phyloP scores from a whole-genome alignment of 2,113 vertebrate species.

The Limanda limanda region DNA sequence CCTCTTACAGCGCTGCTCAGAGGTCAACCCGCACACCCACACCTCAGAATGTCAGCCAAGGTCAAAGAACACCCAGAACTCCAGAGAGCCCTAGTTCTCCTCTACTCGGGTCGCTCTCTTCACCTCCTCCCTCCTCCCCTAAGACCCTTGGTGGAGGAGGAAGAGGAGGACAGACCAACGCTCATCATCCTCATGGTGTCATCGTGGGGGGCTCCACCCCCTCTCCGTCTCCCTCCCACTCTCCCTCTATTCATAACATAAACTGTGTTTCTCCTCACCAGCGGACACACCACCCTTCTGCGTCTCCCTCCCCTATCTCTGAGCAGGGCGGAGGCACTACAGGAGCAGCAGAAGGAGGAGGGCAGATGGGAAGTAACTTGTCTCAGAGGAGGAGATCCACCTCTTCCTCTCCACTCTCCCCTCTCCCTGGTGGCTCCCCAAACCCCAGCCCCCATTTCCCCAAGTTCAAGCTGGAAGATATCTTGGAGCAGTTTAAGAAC shows the following conservation, averaged over 20 bases:
- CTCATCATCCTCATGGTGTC: constrained; percentile 56
- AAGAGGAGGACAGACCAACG: constrained; percentile 59
- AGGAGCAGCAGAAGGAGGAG: constrained; percentile 59
- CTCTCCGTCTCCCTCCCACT: constrained; percentile 61
- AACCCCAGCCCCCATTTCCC: constrained; percentile 69
- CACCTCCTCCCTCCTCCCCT: constrained; percentile 68
- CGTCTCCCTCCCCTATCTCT: constrained; percentile 79
- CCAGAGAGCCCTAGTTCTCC: constrained; percentile 75
- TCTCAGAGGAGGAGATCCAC: constrained; percentile 71
- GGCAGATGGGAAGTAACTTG: constrained; percentile 62
- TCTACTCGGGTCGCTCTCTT: constrained; percentile 58
- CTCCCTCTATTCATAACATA: constrained; percentile 76
- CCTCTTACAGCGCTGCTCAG: constrained; percentile 64
- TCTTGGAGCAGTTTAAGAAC: constrained; percentile 85
- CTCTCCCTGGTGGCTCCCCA: constrained; percentile 70
- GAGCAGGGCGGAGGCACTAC: constrained; percentile 71
- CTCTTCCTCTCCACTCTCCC: constrained; percentile 73
- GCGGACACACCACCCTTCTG: constrained; percentile 79
- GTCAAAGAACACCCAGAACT: constrained; percentile 77
- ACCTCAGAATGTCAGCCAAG: constrained; percentile 73
- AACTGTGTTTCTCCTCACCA: constrained; percentile 78
- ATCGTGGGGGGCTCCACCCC: constrained; percentile 63
- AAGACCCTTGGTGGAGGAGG: constrained; percentile 49
- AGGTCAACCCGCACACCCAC: constrained; percentile 74
- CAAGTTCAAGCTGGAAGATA: constrained; percentile 82